phyloP scores from a whole-genome alignment of 1,140 invertebrate species.

The Papilio machaon region DNA sequence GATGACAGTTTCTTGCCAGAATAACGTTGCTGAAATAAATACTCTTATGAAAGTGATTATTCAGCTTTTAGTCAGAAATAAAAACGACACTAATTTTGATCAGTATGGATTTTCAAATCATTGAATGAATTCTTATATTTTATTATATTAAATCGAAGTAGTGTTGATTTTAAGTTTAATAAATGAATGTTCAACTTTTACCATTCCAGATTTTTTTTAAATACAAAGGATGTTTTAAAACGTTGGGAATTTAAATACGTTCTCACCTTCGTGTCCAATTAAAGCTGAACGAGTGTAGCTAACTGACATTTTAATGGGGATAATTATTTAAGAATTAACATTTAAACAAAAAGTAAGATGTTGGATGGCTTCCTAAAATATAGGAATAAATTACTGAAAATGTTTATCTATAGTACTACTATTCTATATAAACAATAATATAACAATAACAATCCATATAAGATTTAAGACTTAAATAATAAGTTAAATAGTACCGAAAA shows the following conservation, averaged over 20 bases:
- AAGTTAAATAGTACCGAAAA: no score
- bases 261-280: not conserved
- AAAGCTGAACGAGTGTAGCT: not conserved
- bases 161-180: not conserved
- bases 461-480: no score
- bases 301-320: not conserved
- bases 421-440: no score
- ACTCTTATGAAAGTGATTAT: not conserved
- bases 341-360: not conserved
- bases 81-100: no score
- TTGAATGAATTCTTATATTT: no score
- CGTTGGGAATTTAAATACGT: not conserved
- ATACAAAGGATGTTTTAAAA: not conserved
- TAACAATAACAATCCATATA: no score
- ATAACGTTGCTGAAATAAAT: not conserved
- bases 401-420: no score
- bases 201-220: not conserved
- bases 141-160: no score
- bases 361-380: not conserved
- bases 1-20: conserved; percentile 1
- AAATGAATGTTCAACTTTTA: not conserved
- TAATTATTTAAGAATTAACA: conserved; percentile 4
- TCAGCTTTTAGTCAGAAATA: not conserved
- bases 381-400: not conserved
- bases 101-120: no score